A percentile compares a stretch with the other conserved stretches of the same genome.
Evolutionary conservation across 2,113 vertebrate species (phyloP).

Genomic region (Coptodon rendalli): DNA sequence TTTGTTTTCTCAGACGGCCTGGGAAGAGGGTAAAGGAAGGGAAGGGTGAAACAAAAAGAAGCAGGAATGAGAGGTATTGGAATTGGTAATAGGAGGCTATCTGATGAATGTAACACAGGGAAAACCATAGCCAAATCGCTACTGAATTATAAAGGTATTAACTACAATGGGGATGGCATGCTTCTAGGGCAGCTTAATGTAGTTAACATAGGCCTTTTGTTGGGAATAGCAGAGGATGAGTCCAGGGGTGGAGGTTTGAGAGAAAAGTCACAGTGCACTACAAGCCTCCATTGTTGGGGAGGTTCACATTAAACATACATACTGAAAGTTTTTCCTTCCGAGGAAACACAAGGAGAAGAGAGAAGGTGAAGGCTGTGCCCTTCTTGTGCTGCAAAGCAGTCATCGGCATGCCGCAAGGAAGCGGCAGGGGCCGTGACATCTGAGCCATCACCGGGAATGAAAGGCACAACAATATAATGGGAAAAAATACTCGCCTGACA

Average conservation of each 20-base stretch:
- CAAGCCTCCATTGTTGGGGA: constrained; percentile 41
- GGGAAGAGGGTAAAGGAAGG: constrained; percentile 1
- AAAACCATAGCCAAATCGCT: constrained; percentile 61
- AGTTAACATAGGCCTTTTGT: constrained; percentile 63
- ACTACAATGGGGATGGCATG: constrained; percentile 64
- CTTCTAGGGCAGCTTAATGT: constrained; percentile 68
- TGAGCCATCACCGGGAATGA: not conserved
- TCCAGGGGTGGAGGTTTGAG: constrained; percentile 39
- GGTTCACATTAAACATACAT: constrained; percentile 20
- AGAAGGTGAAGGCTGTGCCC: not conserved
- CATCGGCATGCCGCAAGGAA: not conserved
- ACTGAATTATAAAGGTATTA: constrained; percentile 59
- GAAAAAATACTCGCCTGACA: not conserved
- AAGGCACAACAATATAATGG: not conserved
- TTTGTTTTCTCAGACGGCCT: constrained; percentile 60
- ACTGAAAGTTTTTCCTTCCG: not conserved
- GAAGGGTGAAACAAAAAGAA: not conserved
- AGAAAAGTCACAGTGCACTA: constrained; percentile 43
- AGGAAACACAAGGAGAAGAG: not conserved
- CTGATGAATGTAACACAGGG: constrained; percentile 6
- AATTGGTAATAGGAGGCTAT: not conserved
- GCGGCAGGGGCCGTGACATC: not conserved
- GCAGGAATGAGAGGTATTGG: not conserved
- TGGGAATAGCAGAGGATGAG: constrained; percentile 48
- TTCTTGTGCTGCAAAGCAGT: not conserved